A percentile compares a stretch with the other conserved stretches of the same genome.
These are phyloP conservation scores for Polyommatus icarus DNA, from an alignment of 2,888 invertebrate species.

Conservation along the genomic window DNA sequence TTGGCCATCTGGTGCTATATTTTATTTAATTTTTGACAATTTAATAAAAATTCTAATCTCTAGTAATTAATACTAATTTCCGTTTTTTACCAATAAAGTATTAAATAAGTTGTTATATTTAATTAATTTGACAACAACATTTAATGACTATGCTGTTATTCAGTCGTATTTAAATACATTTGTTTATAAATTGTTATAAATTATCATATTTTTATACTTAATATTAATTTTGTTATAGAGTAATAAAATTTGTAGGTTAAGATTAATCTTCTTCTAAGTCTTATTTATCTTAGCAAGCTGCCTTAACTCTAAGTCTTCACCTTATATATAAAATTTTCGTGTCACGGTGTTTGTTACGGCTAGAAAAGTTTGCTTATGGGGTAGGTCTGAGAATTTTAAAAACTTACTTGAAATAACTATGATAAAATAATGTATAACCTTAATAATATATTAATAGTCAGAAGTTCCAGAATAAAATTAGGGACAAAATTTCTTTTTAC, in stretches of 20 bases:
- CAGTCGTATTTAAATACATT: background rate
- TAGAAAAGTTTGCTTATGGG: background rate
- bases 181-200: background rate
- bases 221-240: background rate
- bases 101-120: background rate
- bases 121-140: background rate
- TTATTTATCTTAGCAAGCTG: too few species aligned
- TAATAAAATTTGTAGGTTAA: background rate
- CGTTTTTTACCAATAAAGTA: background rate
- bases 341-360: background rate
- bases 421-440: too few species aligned
- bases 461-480: too few species aligned
- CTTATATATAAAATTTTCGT: background rate
- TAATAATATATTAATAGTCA: too few species aligned
- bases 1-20: background rate
- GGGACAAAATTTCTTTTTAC: too few species aligned
- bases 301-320: background rate
- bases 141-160: background rate
- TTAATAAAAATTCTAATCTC: background rate
- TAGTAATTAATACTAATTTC: background rate
- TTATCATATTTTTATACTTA: background rate
- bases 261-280: background rate
- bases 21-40: background rate
- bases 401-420: too few species aligned
- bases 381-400: too few species aligned